Evolutionary conservation across 2,888 invertebrate species (phyloP).

Genomic region (Lasioglossum lativentre): DNA sequence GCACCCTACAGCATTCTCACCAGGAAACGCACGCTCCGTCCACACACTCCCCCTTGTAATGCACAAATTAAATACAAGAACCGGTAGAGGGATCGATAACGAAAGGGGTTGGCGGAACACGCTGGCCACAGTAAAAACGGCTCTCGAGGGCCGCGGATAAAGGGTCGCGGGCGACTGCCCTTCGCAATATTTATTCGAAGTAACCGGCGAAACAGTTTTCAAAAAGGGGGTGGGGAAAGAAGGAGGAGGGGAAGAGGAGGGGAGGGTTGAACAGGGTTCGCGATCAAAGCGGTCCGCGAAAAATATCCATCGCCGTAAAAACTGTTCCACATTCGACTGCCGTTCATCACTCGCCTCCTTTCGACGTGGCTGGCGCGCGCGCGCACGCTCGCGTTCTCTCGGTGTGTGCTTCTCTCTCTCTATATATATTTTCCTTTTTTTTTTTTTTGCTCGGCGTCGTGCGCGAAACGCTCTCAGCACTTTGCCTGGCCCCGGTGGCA

Average conservation of each 20-base stretch:
- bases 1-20: background rate
- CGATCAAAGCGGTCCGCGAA: conserved; percentile 19
- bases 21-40: background rate
- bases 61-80: background rate
- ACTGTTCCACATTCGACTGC: conserved; percentile 9
- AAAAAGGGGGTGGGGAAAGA: background rate
- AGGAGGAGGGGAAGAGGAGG: background rate
- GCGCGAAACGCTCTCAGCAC: conserved; percentile 51
- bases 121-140: background rate
- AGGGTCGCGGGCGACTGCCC: background rate
- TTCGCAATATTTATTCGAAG: conserved; percentile 3
- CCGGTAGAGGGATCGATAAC: background rate
- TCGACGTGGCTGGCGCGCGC: background rate
- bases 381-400: background rate
- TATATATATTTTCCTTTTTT: background rate
- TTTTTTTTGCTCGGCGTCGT: conserved; percentile 11
- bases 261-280: background rate
- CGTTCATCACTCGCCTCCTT: conserved; percentile 20
- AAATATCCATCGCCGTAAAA: conserved; percentile 25
- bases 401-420: background rate
- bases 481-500: conserved; percentile 34
- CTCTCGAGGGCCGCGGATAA: background rate
- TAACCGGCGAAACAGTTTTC: background rate
- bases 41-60: background rate
- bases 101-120: background rate